Percentiles rank a stretch among this genome's conserved stretches.
These are phyloP conservation scores for Stichodactyla helianthus DNA, from an alignment of 64 coral and sea anemone genomes.

Conservation along the genomic window DNA sequence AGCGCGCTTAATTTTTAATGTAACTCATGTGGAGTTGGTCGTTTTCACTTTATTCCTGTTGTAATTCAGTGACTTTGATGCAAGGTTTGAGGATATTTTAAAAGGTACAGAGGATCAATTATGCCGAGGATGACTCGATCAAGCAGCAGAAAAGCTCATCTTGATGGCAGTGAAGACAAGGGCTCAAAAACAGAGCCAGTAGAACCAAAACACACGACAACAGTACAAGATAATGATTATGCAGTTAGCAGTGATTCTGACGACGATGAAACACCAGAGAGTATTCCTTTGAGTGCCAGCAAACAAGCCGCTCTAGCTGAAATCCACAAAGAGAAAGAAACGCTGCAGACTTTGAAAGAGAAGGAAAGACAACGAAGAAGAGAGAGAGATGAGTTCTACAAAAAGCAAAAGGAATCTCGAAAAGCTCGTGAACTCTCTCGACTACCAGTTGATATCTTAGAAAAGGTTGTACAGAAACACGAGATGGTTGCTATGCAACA, in stretches of 20 bases:
- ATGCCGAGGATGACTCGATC: not conserved
- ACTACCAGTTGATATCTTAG: slow-evolving; percentile 65
- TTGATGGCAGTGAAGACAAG: not conserved
- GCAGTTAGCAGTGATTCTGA: not conserved
- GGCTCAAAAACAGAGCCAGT: not conserved
- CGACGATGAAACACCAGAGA: slow-evolving; percentile 58
- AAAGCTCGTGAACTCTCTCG: slow-evolving; percentile 50
- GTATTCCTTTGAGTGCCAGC: slow-evolving; percentile 63
- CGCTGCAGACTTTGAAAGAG: slow-evolving; percentile 23
- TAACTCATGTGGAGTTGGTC: not conserved
- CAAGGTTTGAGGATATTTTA: not conserved
- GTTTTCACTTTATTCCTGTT: not conserved
- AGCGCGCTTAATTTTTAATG: not conserved
- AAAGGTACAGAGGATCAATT: not conserved
- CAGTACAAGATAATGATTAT: not conserved
- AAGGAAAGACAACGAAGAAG: slow-evolving; percentile 70
- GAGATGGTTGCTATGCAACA: slow-evolving; percentile 45
- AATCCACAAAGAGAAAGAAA: slow-evolving; percentile 47
- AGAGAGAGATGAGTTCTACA: slow-evolving; percentile 51
- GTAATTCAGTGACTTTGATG: not conserved
- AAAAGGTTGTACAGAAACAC: slow-evolving; percentile 32
- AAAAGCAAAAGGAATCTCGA: slow-evolving; percentile 56
- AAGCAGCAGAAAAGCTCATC: not conserved
- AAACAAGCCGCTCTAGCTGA: slow-evolving; percentile 57
- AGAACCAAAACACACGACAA: not conserved